Evolutionary conservation across 2,888 invertebrate genomes (phyloP), one percentile per base, ranked within the genome.

Genomic region (Hermaeophaga mercurialis): DNA sequence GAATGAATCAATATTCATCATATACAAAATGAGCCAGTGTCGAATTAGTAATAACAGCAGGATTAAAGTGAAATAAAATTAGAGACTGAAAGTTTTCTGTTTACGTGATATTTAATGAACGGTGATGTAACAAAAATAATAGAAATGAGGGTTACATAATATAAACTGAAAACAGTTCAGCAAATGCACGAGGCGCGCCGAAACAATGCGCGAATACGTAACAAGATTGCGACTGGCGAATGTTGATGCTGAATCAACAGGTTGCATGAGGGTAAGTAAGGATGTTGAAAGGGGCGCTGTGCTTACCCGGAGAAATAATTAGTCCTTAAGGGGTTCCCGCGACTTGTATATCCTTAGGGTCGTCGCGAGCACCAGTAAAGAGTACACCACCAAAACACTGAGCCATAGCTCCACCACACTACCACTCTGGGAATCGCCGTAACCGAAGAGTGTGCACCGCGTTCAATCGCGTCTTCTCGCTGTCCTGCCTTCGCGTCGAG

Each of bases 241-340:
- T 49, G 33, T 34, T 34, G 3, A 34, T 3, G 46, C 17, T 43
- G 48, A 39, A 59, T 62, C 67, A 66, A 71, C 68, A 70, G 69
- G 69, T 67, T 64, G 65, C 54, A 56, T 54, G 44, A 49, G 56
- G 49, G 52, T 41, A n/a, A n/a, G 45, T 49, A n/a, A 41, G 14
- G 12, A 46, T 26, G 28, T 38, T 48, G 26, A 34, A 34, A 26
- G 45, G 28, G 46, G 52, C 44, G 22, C 14, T 19, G 31, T 15
- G 70, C 72, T 72, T 70, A 75, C 73, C 71, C 70, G 70, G 67
- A 70, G 65, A 71, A 69, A 58, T 57, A 59, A 59, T 65, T 68
- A 70, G 67, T 75, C 73, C 75, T 73, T 74, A 69, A 74, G 70
- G 69, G 70, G 71, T 72, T 73, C 71, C 69, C 71, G 72, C 72